Evolutionary conservation across 2,797 vertebrate species (phyloP).

Genomic region (Microchirus variegatus): DNA sequence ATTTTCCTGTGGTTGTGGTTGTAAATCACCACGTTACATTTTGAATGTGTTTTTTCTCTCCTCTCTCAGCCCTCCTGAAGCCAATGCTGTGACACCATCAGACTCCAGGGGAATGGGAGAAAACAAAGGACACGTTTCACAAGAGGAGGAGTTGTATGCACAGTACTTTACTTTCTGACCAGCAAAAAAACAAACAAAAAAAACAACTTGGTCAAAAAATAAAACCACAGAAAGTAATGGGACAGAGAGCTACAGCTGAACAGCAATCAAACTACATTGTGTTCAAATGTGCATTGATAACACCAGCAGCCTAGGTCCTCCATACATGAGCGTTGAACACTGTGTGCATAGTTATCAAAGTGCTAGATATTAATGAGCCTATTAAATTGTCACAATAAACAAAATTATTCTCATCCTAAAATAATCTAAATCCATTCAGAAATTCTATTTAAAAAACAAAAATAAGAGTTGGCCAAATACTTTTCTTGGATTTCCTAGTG

Average conservation of each 20-base stretch:
- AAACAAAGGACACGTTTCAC: conserved; percentile 26
- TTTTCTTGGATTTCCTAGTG: too few relatives aligned
- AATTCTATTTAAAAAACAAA: too few relatives aligned
- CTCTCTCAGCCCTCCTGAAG: conserved; percentile 74
- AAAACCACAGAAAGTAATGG: conserved; percentile 42
- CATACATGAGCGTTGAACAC: conserved; percentile 8
- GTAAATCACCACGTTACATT: too few relatives aligned
- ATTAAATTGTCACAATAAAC: too few relatives aligned
- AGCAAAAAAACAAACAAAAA: conserved; percentile 48
- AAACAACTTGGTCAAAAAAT: conserved; percentile 43
- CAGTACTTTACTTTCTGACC: conserved; percentile 80
- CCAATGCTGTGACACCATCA: conserved; percentile 20
- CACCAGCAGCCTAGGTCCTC: conserved; percentile 15
- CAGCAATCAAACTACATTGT: neutral
- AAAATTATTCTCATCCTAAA: too few relatives aligned
- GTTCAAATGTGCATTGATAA: too few relatives aligned
- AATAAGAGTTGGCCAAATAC: too few relatives aligned
- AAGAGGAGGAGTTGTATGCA: conserved; percentile 64
- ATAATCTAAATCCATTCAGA: too few relatives aligned
- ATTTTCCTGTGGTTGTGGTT: too few relatives aligned
- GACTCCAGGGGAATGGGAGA: conserved; percentile 15
- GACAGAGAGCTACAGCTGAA: conserved; percentile 64
- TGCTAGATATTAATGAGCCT: too few relatives aligned
- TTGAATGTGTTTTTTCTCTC: neutral
- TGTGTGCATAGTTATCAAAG: neutral